Percentiles rank a stretch among this genome's conserved stretches.
Conservation (phyloP, 37 sponge, comb jelly and placozoan species). For the Ianthella basta region DNA sequence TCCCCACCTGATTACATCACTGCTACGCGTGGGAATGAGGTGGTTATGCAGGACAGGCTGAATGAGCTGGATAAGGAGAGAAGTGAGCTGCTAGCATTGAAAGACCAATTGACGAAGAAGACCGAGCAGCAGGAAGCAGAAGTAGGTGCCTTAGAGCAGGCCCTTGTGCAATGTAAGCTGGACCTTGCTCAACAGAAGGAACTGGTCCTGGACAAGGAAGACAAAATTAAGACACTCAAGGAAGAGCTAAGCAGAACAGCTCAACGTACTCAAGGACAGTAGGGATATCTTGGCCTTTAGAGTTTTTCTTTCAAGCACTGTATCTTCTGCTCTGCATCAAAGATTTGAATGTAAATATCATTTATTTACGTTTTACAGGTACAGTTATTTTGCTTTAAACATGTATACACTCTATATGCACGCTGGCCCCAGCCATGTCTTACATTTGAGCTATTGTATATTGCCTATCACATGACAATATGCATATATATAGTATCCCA, state of each 20-base stretch:
- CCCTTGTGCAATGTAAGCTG: not conserved
- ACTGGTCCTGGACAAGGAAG: constrained; percentile 14
- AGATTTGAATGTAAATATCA: not conserved
- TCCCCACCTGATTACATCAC: constrained; percentile 32
- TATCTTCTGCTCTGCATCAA: no score
- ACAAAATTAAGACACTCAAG: not conserved
- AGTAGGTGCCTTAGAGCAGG: not conserved
- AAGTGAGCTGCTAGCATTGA: not conserved
- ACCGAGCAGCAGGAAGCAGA: not conserved
- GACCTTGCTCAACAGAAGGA: constrained; percentile 24
- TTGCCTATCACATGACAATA: no score
- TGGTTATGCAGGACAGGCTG: not conserved
- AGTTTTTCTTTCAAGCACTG: no score
- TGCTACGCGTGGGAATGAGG: not conserved
- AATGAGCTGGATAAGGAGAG: not conserved
- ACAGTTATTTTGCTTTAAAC: not conserved
- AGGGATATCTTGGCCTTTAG: no score
- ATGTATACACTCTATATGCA: not conserved
- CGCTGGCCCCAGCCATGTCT: no score
- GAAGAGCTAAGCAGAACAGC: not conserved
- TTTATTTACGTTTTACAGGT: not conserved
- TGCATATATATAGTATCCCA: no score
- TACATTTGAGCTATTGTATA: no score
- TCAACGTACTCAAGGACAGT: no score
- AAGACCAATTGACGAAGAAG: not conserved